phyloP scores from a whole-genome alignment of 2,113 vertebrate genomes.

The Cairina moschata region DNA sequence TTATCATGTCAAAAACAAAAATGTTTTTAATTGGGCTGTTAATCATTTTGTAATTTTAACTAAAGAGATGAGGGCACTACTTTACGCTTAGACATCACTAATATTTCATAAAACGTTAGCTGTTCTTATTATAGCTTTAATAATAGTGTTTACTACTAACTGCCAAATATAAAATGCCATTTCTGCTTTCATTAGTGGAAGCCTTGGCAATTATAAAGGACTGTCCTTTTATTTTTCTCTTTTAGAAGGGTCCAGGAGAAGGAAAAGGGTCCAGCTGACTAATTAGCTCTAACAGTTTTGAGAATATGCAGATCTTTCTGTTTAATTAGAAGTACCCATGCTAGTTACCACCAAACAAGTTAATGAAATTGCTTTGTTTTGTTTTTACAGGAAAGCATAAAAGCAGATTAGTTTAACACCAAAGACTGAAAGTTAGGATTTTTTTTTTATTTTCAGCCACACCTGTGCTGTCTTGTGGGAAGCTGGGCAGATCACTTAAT shows the following conservation, averaged over 20 bases:
- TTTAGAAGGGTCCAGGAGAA: not conserved
- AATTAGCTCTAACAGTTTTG: not conserved
- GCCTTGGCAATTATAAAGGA: slow-evolving; percentile 20
- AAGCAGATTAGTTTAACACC: slow-evolving; percentile 13
- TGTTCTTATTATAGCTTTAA: slow-evolving; percentile 60
- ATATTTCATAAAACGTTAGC: slow-evolving; percentile 57
- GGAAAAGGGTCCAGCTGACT: not conserved
- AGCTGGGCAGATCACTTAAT: slow-evolving; percentile 48
- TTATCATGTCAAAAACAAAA: slow-evolving; percentile 67
- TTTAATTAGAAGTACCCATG: not conserved
- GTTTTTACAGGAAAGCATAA: not conserved
- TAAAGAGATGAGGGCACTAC: slow-evolving; percentile 25
- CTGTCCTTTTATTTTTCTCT: not conserved
- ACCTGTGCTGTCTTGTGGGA: slow-evolving; percentile 17
- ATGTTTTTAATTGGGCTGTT: slow-evolving; percentile 70
- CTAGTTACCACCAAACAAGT: not conserved
- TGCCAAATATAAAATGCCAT: slow-evolving; percentile 28
- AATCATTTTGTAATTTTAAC: slow-evolving; percentile 70
- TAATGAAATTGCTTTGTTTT: not conserved
- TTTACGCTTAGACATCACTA: slow-evolving; percentile 45
- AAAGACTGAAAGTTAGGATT: not conserved
- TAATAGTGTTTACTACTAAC: slow-evolving; percentile 42
- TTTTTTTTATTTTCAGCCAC: slow-evolving; percentile 25
- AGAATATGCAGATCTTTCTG: not conserved
- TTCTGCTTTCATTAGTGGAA: slow-evolving; percentile 41